Base-by-base conservation (phyloP, 2,113 vertebrate genomes). In the Onychostoma macrolepis region DNA sequence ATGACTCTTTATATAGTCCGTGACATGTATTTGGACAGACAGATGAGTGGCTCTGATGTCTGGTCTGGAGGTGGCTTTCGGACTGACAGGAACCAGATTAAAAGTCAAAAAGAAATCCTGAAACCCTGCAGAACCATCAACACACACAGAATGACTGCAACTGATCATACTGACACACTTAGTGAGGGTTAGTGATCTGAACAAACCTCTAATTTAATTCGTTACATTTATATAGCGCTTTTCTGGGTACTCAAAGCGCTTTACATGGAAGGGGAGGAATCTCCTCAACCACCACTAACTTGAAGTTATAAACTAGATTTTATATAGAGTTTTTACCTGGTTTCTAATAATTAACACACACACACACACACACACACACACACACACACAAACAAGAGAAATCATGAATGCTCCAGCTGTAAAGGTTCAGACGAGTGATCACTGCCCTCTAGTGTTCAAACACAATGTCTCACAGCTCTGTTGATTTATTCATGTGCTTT, bases 401-500 rank as follows among this genome's bases (percentile, higher is more conserved):
- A 24, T 8, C 19, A 24, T 24, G 53, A 2, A 9, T 3, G 24
- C 6, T 61, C 1, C 56, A n/a, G 56, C 56, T 61, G 24, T 61
- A 10, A n/a, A 58, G 56, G n/a, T n/a, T n/a, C n/a, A n/a, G n/a
- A n/a, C n/a, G n/a, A n/a, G n/a, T n/a, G 36, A 86, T 90, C 83
- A 89, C 24, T 85, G 0, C 93, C 92, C 90, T 76, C 94, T 93
- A 65, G 89, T 93, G 94, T 90, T 48, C 12, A 19, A 2, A 28
- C 26, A 36, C 5, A 1, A 0, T 41, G 83, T 24, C 30, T 11
- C 17, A 53, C 48, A 53, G 4, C 17, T 56, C 17, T 15, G 13
- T 71, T 7, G 36, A n/a, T 56, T 3, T 50, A 50, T 8, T 56
- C 53, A 56, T 8, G 33, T n/a, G 4, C 13, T 76, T 45, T 26